Evolutionary conservation across 2,113 vertebrate genomes (phyloP).

Genomic region (Microcebus lehilahytsara): DNA sequence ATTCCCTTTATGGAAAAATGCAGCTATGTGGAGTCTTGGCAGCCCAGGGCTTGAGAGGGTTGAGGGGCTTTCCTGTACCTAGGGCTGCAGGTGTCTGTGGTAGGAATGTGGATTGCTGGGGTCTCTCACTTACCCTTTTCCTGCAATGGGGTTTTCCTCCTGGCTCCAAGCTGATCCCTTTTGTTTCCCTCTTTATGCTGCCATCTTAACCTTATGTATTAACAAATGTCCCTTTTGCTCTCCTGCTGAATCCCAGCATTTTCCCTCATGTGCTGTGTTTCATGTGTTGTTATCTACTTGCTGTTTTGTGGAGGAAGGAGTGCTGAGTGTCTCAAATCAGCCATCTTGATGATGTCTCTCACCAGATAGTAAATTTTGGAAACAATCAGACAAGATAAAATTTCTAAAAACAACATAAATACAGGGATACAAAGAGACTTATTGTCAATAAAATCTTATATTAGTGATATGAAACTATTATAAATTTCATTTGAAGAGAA

Average conservation of each 20-base stretch:
- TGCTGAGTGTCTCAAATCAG: background rate
- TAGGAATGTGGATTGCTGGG: background rate
- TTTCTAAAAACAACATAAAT: background rate
- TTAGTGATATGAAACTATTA: background rate
- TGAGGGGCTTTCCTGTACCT: background rate
- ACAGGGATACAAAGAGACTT: background rate
- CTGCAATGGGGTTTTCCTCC: background rate
- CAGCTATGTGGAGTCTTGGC: background rate
- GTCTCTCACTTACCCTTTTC: background rate
- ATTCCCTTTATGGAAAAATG: background rate
- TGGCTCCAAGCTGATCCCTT: background rate
- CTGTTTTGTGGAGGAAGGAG: background rate
- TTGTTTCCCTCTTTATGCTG: background rate
- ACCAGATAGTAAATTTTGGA: background rate
- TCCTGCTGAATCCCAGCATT: background rate
- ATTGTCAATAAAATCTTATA: background rate
- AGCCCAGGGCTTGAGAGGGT: background rate
- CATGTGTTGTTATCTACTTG: background rate
- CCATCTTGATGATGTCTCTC: background rate
- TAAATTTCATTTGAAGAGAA: background rate
- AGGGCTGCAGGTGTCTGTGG: background rate
- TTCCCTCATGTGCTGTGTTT: background rate
- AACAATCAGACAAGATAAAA: background rate
- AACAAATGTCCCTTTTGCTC: background rate
- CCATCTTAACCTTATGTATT: background rate